A percentile compares a stretch with the other conserved stretches of the same genome.
phyloP scores from a whole-genome alignment of 2,888 invertebrate genomes.

The Trichopoda pennipes region DNA sequence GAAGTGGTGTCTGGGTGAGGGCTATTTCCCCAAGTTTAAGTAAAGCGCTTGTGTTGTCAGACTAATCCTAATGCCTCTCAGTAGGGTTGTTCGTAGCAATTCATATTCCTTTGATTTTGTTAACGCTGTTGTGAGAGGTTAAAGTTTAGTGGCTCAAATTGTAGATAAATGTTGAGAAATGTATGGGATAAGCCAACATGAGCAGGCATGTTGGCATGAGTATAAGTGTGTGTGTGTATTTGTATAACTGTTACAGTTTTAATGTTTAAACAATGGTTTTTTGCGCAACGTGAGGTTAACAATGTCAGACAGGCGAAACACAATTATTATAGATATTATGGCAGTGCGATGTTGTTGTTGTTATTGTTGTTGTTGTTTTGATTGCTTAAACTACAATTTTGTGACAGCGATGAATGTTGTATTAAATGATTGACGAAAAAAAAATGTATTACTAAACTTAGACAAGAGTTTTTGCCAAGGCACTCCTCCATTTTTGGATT shows the following conservation, averaged over 20 bases:
- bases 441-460: slow-evolving; percentile 48
- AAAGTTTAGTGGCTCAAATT: slow-evolving; percentile 55
- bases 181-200: slow-evolving; percentile 24
- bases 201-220: neutral
- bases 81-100: too few species aligned
- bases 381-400: slow-evolving; percentile 1
- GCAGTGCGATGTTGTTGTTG: neutral
- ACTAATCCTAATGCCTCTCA: too few species aligned
- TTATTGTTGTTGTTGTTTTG: slow-evolving; percentile 1
- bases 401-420: slow-evolving; percentile 28
- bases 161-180: slow-evolving; percentile 34
- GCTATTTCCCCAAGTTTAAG: too few species aligned
- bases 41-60: too few species aligned
- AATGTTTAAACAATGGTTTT: slow-evolving; percentile 22
- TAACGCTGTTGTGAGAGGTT: slow-evolving; percentile 19
- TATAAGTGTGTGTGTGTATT: neutral
- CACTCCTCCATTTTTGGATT: slow-evolving; percentile 51
- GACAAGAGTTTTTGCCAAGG: slow-evolving; percentile 52
- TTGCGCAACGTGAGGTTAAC: slow-evolving; percentile 60
- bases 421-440: slow-evolving; percentile 58
- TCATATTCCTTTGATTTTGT: neutral
- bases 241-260: slow-evolving; percentile 55
- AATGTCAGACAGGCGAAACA: slow-evolving; percentile 51
- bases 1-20: too few species aligned
- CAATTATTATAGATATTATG: slow-evolving; percentile 32